phyloP scores from a whole-genome alignment of 1,140 invertebrate genomes.

The Zaprionus gabonicus region DNA sequence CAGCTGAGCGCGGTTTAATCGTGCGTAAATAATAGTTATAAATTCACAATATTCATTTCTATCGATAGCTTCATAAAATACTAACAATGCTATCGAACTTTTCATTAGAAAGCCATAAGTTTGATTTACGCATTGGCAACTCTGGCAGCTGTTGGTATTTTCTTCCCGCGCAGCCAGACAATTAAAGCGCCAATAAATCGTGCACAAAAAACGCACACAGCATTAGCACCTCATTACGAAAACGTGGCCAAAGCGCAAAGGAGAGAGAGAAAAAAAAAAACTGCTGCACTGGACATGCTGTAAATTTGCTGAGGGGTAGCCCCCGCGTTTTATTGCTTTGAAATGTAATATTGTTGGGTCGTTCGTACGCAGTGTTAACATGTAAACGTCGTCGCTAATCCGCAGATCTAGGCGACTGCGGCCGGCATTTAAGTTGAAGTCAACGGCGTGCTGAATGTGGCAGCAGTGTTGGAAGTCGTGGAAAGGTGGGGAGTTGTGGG shows the following conservation, averaged over 20 bases:
- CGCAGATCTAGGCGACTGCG: constrained; percentile 9
- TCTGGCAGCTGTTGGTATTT: constrained; percentile 63
- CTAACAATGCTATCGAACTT: constrained; percentile 28
- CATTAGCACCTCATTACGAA: constrained; percentile 76
- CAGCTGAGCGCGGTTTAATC: constrained; percentile 65
- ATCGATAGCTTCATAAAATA: constrained; percentile 5
- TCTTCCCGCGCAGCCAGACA: constrained; percentile 11
- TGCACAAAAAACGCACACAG: constrained; percentile 38
- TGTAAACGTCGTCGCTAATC: constrained; percentile 52
- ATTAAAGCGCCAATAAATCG: constrained; percentile 55
- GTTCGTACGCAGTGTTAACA: constrained; percentile 35
- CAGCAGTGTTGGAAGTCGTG: background rate
- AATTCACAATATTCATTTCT: constrained; percentile 51
- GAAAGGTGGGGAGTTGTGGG: background rate
- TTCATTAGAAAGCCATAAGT: constrained; percentile 75
- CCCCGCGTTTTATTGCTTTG: constrained; percentile 49
- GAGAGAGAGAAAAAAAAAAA: constrained; percentile 16
- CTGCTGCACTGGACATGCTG: constrained; percentile 47
- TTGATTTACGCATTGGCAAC: constrained; percentile 63
- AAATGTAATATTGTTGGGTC: constrained; percentile 42
- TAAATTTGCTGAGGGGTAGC: constrained; percentile 6
- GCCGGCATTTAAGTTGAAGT: constrained; percentile 35
- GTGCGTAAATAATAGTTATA: constrained; percentile 79
- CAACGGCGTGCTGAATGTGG: constrained; percentile 33
- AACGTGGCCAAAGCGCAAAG: constrained; percentile 27